A percentile compares a stretch with the other conserved stretches of the same genome.
Evolutionary conservation across 2,888 invertebrate genomes (phyloP).

Genomic region (Acleris cristana): DNA sequence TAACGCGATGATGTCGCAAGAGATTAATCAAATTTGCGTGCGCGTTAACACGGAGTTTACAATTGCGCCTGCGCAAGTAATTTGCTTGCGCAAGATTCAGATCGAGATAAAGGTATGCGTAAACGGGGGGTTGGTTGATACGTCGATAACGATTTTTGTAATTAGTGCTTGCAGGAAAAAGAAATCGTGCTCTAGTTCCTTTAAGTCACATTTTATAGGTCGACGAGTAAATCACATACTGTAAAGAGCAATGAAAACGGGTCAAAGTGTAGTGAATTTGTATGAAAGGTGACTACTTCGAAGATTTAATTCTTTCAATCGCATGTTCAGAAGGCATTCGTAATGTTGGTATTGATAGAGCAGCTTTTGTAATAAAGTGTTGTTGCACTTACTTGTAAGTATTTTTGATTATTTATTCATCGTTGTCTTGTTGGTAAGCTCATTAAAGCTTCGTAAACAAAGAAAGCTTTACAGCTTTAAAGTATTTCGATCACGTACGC

Average conservation of each 20-base stretch:
- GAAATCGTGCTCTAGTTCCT: slow-evolving; percentile 22
- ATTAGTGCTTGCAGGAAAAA: slow-evolving; percentile 30
- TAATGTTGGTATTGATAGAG: too few species aligned
- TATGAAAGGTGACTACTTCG: too few species aligned
- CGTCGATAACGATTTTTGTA: slow-evolving; percentile 26
- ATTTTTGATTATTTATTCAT: neutral
- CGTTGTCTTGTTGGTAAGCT: neutral
- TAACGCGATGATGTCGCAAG: slow-evolving; percentile 59
- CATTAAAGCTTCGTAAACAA: slow-evolving; percentile 8
- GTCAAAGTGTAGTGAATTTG: too few species aligned
- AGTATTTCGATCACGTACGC: slow-evolving; percentile 27
- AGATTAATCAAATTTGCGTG: slow-evolving; percentile 65
- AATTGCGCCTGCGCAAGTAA: slow-evolving; percentile 38
- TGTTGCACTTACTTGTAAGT: too few species aligned
- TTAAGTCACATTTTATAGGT: neutral
- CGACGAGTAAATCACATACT: neutral
- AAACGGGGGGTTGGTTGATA: slow-evolving; percentile 30
- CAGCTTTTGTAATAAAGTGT: too few species aligned
- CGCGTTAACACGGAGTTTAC: slow-evolving; percentile 40
- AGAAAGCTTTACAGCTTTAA: slow-evolving; percentile 9
- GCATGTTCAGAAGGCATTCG: too few species aligned
- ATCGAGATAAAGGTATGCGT: slow-evolving; percentile 31
- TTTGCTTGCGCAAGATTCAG: slow-evolving; percentile 52
- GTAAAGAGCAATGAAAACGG: neutral
- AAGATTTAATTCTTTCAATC: neutral